Percentiles rank a stretch among this genome's conserved stretches.
Evolutionary conservation across 1,140 invertebrate genomes (phyloP).

Genomic region (Nymphalis io): DNA sequence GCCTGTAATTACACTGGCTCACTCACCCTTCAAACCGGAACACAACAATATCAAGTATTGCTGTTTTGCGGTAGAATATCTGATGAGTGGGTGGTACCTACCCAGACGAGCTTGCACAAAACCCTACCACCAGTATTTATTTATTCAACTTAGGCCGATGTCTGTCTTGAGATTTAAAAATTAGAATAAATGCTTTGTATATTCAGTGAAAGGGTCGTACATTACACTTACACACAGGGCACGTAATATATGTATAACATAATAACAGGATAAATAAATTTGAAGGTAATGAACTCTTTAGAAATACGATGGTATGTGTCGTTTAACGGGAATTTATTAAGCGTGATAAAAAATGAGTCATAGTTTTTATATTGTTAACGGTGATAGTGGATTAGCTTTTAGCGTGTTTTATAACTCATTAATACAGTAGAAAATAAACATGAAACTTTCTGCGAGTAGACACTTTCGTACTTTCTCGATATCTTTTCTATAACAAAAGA

Average conservation of each 20-base stretch:
- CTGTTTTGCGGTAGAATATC: too few species aligned
- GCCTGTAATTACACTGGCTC: too few species aligned
- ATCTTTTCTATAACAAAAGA: conserved; percentile 7
- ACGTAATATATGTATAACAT: too few species aligned
- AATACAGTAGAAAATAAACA: conserved; percentile 23
- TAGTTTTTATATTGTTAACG: conserved; percentile 1
- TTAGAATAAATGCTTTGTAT: too few species aligned
- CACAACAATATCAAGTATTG: too few species aligned
- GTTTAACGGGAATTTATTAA: conserved; percentile 1
- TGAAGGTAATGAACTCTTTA: conserved; percentile 4
- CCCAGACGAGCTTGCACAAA: too few species aligned
- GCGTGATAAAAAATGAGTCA: conserved; percentile 8
- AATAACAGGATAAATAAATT: conserved; percentile 7
- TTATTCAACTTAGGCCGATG: too few species aligned
- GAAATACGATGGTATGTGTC: background rate
- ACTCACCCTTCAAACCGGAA: too few species aligned
- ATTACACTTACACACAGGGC: background rate
- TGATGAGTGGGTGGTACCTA: too few species aligned
- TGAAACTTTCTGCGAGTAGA: conserved; percentile 20
- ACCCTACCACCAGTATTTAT: too few species aligned
- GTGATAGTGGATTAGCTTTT: conserved; percentile 11
- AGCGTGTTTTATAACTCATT: conserved; percentile 31
- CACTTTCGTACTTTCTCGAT: background rate
- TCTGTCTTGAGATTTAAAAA: too few species aligned
- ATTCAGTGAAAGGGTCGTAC: too few species aligned